phyloP scores from a whole-genome alignment of 2,888 invertebrate species.

The Furcula furcula region DNA sequence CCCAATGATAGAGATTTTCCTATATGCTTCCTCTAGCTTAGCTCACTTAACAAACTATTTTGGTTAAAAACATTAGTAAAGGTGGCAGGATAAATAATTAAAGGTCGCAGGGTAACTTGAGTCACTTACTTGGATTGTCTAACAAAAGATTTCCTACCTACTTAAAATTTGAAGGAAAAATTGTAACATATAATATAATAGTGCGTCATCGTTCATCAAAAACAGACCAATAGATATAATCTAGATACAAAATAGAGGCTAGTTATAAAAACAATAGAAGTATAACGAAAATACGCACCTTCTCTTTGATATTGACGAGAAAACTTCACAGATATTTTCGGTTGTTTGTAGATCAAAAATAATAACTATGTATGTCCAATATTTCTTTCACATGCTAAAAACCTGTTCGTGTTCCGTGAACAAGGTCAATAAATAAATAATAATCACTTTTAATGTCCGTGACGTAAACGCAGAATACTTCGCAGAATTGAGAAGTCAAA shows the following conservation, averaged over 20 bases:
- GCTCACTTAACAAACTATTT: no score
- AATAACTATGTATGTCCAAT: slow-evolving; percentile 10
- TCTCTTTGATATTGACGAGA: neutral
- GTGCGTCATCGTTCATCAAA: neutral
- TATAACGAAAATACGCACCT: slow-evolving; percentile 17
- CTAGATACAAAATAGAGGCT: neutral
- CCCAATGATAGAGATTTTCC: no score
- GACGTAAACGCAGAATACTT: no score
- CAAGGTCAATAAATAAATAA: slow-evolving; percentile 30
- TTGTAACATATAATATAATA: no score
- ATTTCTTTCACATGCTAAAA: slow-evolving; percentile 15
- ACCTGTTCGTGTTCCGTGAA: slow-evolving; percentile 18
- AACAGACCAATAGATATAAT: neutral
- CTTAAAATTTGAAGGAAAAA: no score
- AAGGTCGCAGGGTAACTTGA: no score
- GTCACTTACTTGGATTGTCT: no score
- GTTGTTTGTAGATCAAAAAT: slow-evolving; percentile 8
- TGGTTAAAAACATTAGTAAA: neutral
- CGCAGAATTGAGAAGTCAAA: no score
- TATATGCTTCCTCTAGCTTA: no score
- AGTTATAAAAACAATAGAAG: neutral
- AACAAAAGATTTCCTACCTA: no score
- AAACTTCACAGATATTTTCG: slow-evolving; percentile 2
- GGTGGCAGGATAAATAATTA: no score
- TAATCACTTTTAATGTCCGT: no score